Conservation (phyloP, 1,140 invertebrate genomes). For the Latrodectus geometricus region DNA sequence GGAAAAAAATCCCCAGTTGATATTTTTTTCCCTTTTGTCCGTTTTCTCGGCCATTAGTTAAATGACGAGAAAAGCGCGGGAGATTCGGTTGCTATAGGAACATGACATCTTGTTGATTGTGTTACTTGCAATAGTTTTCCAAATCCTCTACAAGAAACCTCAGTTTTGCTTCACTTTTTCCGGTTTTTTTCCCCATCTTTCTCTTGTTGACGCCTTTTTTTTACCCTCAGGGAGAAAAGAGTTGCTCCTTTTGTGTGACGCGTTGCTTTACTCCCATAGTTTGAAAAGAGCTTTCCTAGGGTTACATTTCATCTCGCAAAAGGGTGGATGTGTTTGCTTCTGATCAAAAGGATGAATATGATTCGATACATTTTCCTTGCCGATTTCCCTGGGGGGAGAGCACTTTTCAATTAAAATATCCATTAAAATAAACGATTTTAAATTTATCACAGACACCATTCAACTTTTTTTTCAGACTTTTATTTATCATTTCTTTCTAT, state of each 20-base stretch:
- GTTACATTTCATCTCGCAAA: neutral
- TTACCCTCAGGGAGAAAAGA: conserved; percentile 9
- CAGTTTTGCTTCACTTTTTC: conserved; percentile 4
- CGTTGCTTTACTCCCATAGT: conserved; percentile 9
- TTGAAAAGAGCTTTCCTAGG: neutral
- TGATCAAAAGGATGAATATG: too few relatives aligned
- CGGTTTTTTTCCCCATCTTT: conserved; percentile 1
- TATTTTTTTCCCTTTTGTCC: conserved; percentile 46
- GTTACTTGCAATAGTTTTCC: conserved; percentile 23
- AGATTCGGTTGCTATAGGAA: conserved; percentile 51
- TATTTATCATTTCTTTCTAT: too few relatives aligned
- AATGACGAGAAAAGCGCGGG: conserved; percentile 56
- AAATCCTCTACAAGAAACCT: conserved; percentile 10
- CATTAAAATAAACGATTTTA: too few relatives aligned
- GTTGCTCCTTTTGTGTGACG: conserved; percentile 41
- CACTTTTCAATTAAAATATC: too few relatives aligned
- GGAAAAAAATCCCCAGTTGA: conserved; percentile 10
- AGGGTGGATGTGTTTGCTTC: too few relatives aligned
- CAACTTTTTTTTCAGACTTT: too few relatives aligned
- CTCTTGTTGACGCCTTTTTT: conserved; percentile 12
- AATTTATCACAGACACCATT: too few relatives aligned
- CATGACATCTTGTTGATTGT: conserved; percentile 54
- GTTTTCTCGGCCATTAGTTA: conserved; percentile 54
- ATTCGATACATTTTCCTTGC: too few relatives aligned
- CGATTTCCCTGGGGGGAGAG: too few relatives aligned